Conservation (phyloP, 2,797 vertebrate genomes). For the Sternarchorhynchus goeldii region DNA sequence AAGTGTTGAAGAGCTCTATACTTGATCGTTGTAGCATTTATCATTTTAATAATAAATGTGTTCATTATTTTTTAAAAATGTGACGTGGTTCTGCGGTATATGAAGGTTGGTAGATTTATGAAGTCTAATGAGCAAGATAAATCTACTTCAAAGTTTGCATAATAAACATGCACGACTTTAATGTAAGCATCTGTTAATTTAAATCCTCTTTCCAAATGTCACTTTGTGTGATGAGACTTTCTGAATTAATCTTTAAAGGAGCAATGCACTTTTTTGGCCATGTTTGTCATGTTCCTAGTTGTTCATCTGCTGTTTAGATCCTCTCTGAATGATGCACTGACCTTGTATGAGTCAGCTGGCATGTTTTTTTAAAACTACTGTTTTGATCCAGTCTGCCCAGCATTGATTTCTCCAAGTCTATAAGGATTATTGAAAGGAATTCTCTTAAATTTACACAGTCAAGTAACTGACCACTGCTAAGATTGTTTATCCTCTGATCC, state of each 20-base stretch:
- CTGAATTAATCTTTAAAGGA: background rate
- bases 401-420: background rate
- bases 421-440: conserved; percentile 3
- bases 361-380: conserved; percentile 16
- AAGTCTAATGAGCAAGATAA: conserved; percentile 41
- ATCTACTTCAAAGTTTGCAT: conserved; percentile 22
- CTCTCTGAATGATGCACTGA: conserved; percentile 18
- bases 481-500: conserved; percentile 13
- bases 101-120: conserved; percentile 4
- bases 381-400: background rate
- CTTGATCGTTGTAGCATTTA: conserved; percentile 56
- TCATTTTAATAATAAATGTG: background rate
- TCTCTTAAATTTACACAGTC: background rate
- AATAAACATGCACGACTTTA: conserved; percentile 14
- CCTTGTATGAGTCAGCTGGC: conserved; percentile 9
- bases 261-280: conserved; percentile 6
- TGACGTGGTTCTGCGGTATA: conserved; percentile 3
- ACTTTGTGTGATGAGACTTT: background rate
- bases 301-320: conserved; percentile 31
- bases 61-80: conserved; percentile 62
- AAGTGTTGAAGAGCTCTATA: conserved; percentile 35
- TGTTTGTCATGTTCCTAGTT: conserved; percentile 14
- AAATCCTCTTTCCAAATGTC: conserved; percentile 28
- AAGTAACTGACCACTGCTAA: conserved; percentile 6
- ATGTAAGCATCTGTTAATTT: background rate